Conservation (phyloP, 1,140 invertebrate species). For the Physella acuta region DNA sequence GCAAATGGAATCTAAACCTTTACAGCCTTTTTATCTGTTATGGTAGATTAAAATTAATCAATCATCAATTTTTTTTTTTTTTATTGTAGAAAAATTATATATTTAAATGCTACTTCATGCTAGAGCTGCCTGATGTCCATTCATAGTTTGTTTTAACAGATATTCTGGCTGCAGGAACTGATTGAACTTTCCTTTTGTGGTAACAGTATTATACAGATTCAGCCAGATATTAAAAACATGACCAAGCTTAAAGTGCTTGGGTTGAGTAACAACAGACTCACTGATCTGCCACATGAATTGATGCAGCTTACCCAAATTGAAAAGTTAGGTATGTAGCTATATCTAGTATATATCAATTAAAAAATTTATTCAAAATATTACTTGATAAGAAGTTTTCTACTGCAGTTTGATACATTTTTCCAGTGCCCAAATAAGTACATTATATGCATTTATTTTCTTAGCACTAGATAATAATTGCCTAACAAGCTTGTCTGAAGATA, state of each 20-base stretch:
- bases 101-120: no score
- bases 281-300: conserved; percentile 46
- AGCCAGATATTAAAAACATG: conserved; percentile 46
- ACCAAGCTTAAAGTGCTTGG: conserved; percentile 45
- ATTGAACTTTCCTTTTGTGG: conserved; percentile 48
- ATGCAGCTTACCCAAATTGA: conserved; percentile 18
- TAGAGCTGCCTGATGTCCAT: no score
- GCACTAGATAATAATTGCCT: conserved; percentile 50
- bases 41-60: no score
- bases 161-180: conserved; percentile 50
- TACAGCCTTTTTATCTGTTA: no score
- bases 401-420: no score
- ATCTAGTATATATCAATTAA: not conserved
- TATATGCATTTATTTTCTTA: not conserved
- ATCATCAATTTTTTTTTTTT: no score
- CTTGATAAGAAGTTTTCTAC: no score
- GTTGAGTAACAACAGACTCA: conserved; percentile 50
- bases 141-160: no score
- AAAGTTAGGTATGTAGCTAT: not conserved
- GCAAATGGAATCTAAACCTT: no score
- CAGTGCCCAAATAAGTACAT: no score
- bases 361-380: conserved; percentile 8
- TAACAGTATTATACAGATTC: conserved; percentile 45
- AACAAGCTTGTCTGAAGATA: conserved; percentile 39
- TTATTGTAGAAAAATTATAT: no score